Evolutionary conservation across 2,888 invertebrate species (phyloP).

Genomic region (Punctoribates punctum): DNA sequence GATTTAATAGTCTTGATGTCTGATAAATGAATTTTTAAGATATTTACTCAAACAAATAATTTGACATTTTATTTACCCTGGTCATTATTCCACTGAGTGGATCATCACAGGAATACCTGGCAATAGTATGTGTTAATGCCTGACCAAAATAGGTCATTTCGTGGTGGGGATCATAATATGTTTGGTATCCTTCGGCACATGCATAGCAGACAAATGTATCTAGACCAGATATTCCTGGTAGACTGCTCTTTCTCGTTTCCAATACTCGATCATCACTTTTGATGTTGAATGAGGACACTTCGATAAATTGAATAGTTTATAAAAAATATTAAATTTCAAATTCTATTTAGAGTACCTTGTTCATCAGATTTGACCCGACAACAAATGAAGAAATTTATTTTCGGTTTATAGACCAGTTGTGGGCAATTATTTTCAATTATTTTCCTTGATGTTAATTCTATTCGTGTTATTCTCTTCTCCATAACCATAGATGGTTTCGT

Average conservation of each 20-base stretch:
- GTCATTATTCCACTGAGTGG: background rate
- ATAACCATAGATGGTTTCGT: background rate
- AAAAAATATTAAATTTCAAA: background rate
- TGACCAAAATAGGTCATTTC: background rate
- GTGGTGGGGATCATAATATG: background rate
- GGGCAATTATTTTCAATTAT: background rate
- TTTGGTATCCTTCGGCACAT: background rate
- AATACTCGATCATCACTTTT: background rate
- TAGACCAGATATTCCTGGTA: background rate
- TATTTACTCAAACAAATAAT: too few species aligned
- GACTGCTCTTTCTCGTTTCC: background rate
- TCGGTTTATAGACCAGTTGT: background rate
- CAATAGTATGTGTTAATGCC: background rate
- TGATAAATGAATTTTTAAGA: too few species aligned
- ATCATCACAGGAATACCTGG: background rate
- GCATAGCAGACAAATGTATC: slow-evolving; percentile 4
- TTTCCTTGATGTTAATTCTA: background rate
- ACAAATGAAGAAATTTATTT: background rate
- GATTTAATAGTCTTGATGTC: too few species aligned
- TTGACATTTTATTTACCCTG: too few species aligned
- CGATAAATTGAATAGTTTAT: background rate
- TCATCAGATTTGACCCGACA: background rate
- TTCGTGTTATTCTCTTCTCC: background rate
- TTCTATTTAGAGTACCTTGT: background rate
- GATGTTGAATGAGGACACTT: background rate